Base-by-base conservation (phyloP, 2,888 invertebrate genomes). In the Ischnus inquisitorius region DNA sequence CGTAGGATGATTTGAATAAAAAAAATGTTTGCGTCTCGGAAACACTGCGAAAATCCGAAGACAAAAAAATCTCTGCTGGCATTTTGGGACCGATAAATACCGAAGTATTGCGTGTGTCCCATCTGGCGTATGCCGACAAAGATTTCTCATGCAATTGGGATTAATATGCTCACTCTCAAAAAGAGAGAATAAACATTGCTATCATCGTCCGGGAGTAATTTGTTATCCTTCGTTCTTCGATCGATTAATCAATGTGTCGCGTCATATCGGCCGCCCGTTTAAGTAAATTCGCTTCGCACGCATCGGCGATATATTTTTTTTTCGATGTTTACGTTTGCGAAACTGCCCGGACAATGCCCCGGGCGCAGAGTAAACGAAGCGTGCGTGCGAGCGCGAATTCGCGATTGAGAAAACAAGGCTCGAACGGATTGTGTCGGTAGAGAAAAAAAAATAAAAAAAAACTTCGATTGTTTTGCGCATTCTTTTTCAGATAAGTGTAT, bases 81-180 rank as follows among this genome's bases (percentile, higher is more conserved):
- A 71, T 57, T 71, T 54, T 22, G 22, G 3, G 8, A 71, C 19
- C 64, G 46, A 48, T 46, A 6, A 14, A 22, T 71, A 22, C 62
- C 22, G 46, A 6, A 22, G 46, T 28, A 51, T 28, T 19, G 34
- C 4, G 28, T 46, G 64, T 34, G 48, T 14, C 4, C 6, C 39
- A 64, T 10, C 65, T 48, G 12, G 22, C 19, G 22, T 22, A 54
- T 16, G 10, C 39, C 75, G 51, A 48, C 1, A 14, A 12, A 54
- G 64, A 65, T 75, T 75, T 46, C 65, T 2, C 22, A 57, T 60
- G 25, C 57, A 57, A 71, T 71, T 57, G 41, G 41, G 57, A 57
- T 57, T 43, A 41, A 41, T 57, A 14, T 5, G 39, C 1, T 28
- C 25, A 28, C 25, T 14, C 28, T 14, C 25, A 25, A 28, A 34